These are phyloP conservation scores for Bradypus variegatus DNA, from an alignment of 2,797 vertebrate genomes.

Conservation along the genomic window DNA sequence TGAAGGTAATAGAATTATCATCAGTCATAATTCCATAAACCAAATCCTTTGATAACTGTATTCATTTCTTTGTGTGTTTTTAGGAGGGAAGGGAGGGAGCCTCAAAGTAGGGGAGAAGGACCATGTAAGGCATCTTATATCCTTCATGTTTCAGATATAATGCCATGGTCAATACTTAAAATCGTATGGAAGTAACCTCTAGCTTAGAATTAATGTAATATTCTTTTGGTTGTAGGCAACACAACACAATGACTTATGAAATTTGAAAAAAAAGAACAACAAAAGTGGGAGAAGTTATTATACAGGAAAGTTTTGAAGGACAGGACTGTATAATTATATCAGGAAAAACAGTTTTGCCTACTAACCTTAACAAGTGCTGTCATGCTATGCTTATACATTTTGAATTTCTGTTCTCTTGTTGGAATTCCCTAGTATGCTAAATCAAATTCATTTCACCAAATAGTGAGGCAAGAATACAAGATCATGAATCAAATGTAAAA, in stretches of 20 bases:
- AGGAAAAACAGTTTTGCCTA: not conserved
- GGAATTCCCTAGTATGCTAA: constrained; percentile 5
- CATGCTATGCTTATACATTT: not conserved
- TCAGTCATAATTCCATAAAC: not conserved
- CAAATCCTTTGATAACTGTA: not conserved
- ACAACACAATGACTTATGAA: not conserved
- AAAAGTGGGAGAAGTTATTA: not conserved
- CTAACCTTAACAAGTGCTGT: not conserved
- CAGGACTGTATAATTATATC: not conserved
- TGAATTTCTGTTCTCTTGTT: constrained; percentile 20
- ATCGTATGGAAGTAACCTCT: not conserved
- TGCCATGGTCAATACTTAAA: not conserved
- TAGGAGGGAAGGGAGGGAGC: not conserved
- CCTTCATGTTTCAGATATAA: not conserved
- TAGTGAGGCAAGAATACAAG: not conserved
- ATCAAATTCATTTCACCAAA: constrained; percentile 3
- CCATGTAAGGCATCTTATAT: not conserved
- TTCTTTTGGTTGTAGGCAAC: not conserved
- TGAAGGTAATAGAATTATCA: not conserved
- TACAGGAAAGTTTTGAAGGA: not conserved
- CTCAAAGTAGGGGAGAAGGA: constrained; percentile 9
- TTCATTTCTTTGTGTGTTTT: not conserved
- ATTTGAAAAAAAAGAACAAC: not conserved
- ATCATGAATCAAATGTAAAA: not conserved
- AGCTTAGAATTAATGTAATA: not conserved